Evolutionary conservation across 2,888 invertebrate genomes (phyloP).

Genomic region (Escarpia spicata): DNA sequence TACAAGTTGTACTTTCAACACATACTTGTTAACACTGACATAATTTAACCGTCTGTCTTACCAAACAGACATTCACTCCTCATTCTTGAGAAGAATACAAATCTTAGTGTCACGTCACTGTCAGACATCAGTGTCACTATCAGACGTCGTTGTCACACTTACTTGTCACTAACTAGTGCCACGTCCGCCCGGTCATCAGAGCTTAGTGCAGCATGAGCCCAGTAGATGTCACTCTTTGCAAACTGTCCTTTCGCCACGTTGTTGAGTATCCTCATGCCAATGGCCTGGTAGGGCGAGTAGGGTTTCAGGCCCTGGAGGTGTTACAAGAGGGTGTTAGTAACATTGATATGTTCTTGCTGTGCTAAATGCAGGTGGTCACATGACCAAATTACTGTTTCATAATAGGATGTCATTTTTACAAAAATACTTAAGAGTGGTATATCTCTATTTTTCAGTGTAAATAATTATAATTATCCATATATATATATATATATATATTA

Average conservation of each 20-base stretch:
- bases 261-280: constrained; percentile 76
- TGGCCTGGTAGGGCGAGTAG: constrained; percentile 77
- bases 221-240: constrained; percentile 74
- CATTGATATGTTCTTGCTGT: background rate
- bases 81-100: too few species aligned
- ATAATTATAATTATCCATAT: too few species aligned
- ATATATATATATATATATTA: too few species aligned
- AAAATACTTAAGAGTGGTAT: too few species aligned
- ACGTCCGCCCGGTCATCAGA: constrained; percentile 74
- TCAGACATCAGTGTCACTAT: too few species aligned
- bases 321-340: background rate
- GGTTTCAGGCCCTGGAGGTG: constrained; percentile 75
- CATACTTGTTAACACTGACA: background rate
- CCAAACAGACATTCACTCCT: too few species aligned
- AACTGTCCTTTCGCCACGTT: constrained; percentile 75
- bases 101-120: too few species aligned
- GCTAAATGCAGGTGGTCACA: background rate
- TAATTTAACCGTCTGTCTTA: background rate
- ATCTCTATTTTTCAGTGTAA: too few species aligned
- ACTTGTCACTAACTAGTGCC: constrained; percentile 76
- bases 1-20: background rate
- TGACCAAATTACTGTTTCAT: background rate
- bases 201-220: constrained; percentile 76
- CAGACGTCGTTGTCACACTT: constrained; percentile 51
- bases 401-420: too few species aligned